Conservation (phyloP, 2,797 vertebrate species). For the Acanthornis magna region DNA sequence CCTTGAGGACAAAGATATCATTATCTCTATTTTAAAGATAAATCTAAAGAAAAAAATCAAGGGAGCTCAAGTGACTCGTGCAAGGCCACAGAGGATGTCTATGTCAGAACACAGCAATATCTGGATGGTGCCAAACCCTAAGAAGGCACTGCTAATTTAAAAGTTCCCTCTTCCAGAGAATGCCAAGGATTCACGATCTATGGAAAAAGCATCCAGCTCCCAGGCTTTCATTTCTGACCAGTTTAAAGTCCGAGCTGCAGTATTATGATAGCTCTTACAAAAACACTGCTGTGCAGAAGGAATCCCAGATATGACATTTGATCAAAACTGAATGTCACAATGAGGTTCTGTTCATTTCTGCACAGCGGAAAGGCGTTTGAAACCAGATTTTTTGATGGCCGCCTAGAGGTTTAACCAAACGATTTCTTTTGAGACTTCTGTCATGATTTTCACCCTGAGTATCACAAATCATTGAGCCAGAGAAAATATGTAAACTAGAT, state of each 20-base stretch:
- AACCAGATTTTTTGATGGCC: constrained; percentile 9
- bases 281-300: constrained; percentile 11
- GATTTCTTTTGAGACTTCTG: background rate
- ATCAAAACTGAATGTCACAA: constrained; percentile 32
- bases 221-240: background rate
- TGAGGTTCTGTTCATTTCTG: background rate
- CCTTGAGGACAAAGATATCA: background rate
- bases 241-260: background rate
- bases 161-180: background rate
- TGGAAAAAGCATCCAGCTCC: background rate
- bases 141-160: background rate
- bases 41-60: background rate
- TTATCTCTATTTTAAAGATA: background rate
- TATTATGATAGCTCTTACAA: background rate
- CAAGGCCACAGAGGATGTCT: background rate
- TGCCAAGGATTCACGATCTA: background rate
- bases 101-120: background rate
- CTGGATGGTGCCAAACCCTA: background rate
- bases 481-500: background rate
- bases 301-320: constrained; percentile 20
- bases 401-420: constrained; percentile 22
- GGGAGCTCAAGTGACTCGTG: background rate
- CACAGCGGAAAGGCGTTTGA: background rate
- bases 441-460: background rate
- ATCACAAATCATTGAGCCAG: background rate